These are phyloP conservation scores for Sebastes iracundus DNA, from an alignment of 2,797 vertebrate genomes.

Conservation along the genomic window DNA sequence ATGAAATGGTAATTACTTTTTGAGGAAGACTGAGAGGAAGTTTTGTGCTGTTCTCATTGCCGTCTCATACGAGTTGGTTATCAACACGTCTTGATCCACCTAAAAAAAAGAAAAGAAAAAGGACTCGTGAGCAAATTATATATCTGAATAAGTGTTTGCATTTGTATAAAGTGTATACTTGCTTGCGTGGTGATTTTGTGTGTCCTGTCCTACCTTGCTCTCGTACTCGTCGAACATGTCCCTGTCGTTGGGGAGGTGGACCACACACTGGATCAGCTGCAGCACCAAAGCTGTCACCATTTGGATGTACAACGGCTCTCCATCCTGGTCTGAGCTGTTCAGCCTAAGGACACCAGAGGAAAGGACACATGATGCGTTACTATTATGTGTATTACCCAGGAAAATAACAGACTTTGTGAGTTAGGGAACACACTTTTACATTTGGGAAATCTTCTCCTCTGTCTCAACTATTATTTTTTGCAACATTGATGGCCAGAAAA, in stretches of 20 bases:
- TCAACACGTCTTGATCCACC: slow-evolving; percentile 96
- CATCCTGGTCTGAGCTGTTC: slow-evolving; percentile 96
- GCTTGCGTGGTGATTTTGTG: neutral
- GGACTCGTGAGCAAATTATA: neutral
- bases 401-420: neutral
- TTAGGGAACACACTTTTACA: neutral
- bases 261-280: slow-evolving; percentile 97
- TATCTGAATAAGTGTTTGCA: neutral
- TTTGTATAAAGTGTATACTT: neutral
- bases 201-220: slow-evolving; percentile 84
- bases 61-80: slow-evolving; percentile 97
- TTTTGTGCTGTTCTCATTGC: slow-evolving; percentile 98
- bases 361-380: neutral
- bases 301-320: slow-evolving; percentile 96
- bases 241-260: slow-evolving; percentile 92
- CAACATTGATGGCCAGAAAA: neutral
- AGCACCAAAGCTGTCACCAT: slow-evolving; percentile 98
- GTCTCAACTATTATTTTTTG: neutral
- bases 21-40: slow-evolving; percentile 97
- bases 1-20: slow-evolving; percentile 86
- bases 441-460: neutral
- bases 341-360: slow-evolving; percentile 79
- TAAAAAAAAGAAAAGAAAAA: slow-evolving; percentile 46
- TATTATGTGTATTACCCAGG: neutral
- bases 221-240: slow-evolving; percentile 90